phyloP scores from a whole-genome alignment of 2,888 invertebrate genomes.

The Agonopterix arenella region DNA sequence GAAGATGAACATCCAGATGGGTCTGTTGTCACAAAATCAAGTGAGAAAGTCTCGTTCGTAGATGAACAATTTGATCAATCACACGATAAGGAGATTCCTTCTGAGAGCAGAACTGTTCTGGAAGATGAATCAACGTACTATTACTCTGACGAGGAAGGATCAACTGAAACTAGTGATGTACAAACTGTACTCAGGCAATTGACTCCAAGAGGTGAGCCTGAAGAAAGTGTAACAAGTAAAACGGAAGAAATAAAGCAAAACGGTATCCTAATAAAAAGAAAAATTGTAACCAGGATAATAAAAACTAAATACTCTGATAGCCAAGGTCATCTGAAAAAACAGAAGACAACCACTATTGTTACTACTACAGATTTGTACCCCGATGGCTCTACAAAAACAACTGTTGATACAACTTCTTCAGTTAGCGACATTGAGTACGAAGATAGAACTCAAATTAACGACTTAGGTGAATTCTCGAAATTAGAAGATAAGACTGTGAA shows the following conservation, averaged over 20 bases:
- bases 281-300: conserved; percentile 36
- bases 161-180: conserved; percentile 19
- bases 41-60: conserved; percentile 14
- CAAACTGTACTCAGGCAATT: conserved; percentile 32
- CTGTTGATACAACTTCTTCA: conserved; percentile 49
- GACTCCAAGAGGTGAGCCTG: conserved; percentile 24
- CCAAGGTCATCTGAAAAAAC: conserved; percentile 31
- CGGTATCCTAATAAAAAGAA: conserved; percentile 34
- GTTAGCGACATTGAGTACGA: conserved; percentile 32
- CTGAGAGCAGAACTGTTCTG: neutral
- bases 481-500: conserved; percentile 45
- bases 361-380: conserved; percentile 60
- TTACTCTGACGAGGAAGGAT: conserved; percentile 5
- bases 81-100: neutral
- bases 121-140: conserved; percentile 4
- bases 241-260: conserved; percentile 36
- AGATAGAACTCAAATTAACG: conserved; percentile 21
- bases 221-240: conserved; percentile 32
- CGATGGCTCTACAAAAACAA: conserved; percentile 47
- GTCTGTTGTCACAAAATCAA: conserved; percentile 23
- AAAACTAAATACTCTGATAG: conserved; percentile 43
- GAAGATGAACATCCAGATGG: conserved; percentile 65
- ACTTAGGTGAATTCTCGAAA: conserved; percentile 32
- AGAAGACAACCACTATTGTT: conserved; percentile 44
- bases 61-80: conserved; percentile 12